Percentiles rank a stretch among this genome's conserved stretches.
Evolutionary conservation across 1,140 invertebrate species (phyloP).

Genomic region (Meloidogyne chitwoodi): DNA sequence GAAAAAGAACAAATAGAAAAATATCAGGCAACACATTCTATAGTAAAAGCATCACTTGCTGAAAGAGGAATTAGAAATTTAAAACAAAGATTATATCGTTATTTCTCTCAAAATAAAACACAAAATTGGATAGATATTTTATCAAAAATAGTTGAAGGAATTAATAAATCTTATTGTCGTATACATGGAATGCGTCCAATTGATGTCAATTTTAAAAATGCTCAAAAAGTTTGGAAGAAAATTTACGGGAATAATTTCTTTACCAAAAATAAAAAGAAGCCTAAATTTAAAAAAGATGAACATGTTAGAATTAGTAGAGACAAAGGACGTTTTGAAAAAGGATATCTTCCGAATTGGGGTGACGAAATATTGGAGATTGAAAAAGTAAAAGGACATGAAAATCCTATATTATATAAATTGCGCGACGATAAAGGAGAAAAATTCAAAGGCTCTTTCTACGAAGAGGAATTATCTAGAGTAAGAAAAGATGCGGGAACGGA

Average conservation of each 20-base stretch:
- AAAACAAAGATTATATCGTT: too few relatives aligned
- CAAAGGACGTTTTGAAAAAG: too few relatives aligned
- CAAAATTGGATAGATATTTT: slow-evolving; percentile 1
- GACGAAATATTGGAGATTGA: too few relatives aligned
- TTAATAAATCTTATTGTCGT: slow-evolving; percentile 12
- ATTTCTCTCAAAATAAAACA: background rate
- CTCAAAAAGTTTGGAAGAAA: background rate
- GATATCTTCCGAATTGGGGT: too few relatives aligned
- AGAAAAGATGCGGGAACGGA: background rate
- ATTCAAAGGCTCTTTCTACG: slow-evolving; percentile 6
- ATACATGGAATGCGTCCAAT: background rate
- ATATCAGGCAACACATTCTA: background rate
- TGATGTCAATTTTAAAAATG: background rate
- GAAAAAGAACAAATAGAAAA: background rate
- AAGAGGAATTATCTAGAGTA: background rate
- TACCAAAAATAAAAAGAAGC: too few relatives aligned
- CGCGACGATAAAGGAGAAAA: background rate
- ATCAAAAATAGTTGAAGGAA: background rate
- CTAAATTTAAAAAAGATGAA: too few relatives aligned
- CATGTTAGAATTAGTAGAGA: too few relatives aligned
- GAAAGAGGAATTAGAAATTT: too few relatives aligned
- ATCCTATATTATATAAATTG: background rate
- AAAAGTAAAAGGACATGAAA: background rate
- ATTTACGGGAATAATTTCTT: background rate
- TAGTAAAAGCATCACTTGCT: slow-evolving; percentile 29